Percentiles rank a stretch among this genome's conserved stretches.
Evolutionary conservation across 2,113 vertebrate species (phyloP).

Genomic region (Heterotilapia buettikoferi): DNA sequence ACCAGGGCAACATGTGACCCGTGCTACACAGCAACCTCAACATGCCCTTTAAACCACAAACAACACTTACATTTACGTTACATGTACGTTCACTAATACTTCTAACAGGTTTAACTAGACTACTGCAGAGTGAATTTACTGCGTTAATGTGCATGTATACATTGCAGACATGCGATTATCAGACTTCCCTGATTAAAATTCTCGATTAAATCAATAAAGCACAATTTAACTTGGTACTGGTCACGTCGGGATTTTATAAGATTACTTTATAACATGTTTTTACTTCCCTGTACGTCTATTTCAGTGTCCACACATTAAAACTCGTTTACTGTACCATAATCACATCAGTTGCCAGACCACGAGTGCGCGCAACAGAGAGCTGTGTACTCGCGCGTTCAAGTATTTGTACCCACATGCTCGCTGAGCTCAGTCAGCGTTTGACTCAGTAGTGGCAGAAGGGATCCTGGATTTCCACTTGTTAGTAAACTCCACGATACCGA

Average conservation of each 20-base stretch:
- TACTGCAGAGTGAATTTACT: not conserved
- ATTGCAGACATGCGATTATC: not conserved
- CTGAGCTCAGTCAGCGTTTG: conserved; percentile 55
- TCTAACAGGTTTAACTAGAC: not conserved
- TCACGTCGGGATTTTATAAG: not conserved
- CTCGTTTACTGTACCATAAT: conserved; percentile 18
- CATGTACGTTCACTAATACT: not conserved
- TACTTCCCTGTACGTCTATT: not conserved
- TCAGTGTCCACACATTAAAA: not conserved
- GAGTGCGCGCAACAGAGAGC: conserved; percentile 42
- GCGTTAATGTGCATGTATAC: not conserved
- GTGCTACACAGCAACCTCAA: not conserved
- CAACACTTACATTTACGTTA: not conserved
- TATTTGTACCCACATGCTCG: conserved; percentile 45
- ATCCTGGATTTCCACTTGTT: conserved; percentile 52
- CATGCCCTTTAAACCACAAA: not conserved
- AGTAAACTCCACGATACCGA: conserved; percentile 46
- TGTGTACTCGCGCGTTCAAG: conserved; percentile 45
- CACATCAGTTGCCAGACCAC: conserved; percentile 18
- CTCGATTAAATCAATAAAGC: not conserved
- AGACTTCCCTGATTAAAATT: not conserved
- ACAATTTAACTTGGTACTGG: not conserved
- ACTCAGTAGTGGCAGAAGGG: conserved; percentile 49
- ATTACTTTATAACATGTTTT: not conserved
- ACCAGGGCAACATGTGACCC: not conserved